Percentiles rank a stretch among this genome's conserved stretches.
Evolutionary conservation across 2,888 invertebrate genomes (phyloP).

Genomic region (Caenorhabditis sp.): DNA sequence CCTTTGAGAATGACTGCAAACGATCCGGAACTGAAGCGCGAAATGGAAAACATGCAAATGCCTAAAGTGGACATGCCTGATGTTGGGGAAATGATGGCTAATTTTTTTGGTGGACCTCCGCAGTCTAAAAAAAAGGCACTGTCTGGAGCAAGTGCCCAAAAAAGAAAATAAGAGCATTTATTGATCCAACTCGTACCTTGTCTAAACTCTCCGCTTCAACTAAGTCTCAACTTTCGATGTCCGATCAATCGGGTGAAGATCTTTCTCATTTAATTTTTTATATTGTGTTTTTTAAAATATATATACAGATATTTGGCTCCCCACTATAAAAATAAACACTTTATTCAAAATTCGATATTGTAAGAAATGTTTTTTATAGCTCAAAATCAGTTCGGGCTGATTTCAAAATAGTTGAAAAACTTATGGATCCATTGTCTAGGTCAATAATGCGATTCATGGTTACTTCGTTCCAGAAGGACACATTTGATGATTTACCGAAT

Average conservation of each 20-base stretch:
- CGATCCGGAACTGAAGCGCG: conserved; percentile 94
- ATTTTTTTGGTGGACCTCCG: conserved; percentile 85
- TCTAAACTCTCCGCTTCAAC: no score
- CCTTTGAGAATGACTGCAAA: conserved; percentile 83
- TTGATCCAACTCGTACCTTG: no score
- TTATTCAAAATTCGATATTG: not conserved
- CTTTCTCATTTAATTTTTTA: no score
- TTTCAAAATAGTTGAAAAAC: conserved; percentile 40
- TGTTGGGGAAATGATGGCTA: conserved; percentile 94
- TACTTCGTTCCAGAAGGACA: conserved; percentile 47
- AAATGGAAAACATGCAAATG: conserved; percentile 75
- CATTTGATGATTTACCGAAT: conserved; percentile 31
- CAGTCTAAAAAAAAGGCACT: conserved; percentile 69
- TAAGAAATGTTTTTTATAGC: conserved; percentile 17
- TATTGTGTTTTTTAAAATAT: no score
- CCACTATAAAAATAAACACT: not conserved
- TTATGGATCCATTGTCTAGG: conserved; percentile 13
- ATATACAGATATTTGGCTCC: no score
- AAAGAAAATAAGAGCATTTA: no score
- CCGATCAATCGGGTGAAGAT: no score
- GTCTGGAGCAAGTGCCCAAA: no score
- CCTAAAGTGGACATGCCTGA: conserved; percentile 86
- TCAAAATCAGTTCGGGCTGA: conserved; percentile 18
- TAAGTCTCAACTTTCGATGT: no score
- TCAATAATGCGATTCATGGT: conserved; percentile 41